Percentiles rank a stretch among this genome's conserved stretches.
These are phyloP conservation scores for Nothobranchius furzeri DNA, from an alignment of 2,113 vertebrate genomes.

Conservation along the genomic window DNA sequence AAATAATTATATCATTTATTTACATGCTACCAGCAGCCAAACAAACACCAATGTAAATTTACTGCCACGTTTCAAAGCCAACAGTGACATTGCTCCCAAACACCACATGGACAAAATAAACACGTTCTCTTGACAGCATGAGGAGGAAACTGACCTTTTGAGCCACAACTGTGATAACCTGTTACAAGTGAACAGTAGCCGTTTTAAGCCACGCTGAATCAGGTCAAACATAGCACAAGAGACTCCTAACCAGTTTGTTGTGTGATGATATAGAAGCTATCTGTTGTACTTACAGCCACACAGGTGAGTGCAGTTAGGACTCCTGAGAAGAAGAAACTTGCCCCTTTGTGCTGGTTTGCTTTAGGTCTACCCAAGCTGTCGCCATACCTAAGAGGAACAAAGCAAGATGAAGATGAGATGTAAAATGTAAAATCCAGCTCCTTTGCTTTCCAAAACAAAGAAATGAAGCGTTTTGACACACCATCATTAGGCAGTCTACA, in stretches of 20 bases:
- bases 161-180: neutral
- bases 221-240: no score
- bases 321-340: constrained; percentile 89
- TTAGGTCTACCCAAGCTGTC: constrained; percentile 66
- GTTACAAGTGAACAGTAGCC: neutral
- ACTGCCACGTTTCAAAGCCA: constrained; percentile 34
- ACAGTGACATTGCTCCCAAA: constrained; percentile 46
- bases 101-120: constrained; percentile 63
- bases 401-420: neutral
- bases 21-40: constrained; percentile 18
- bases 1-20: constrained; percentile 31
- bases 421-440: neutral
- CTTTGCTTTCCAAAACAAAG: neutral
- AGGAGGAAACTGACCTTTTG: constrained; percentile 5
- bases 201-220: no score
- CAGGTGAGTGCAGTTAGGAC: constrained; percentile 88
- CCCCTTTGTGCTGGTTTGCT: constrained; percentile 74
- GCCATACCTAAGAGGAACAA: constrained; percentile 73
- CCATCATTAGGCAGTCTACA: neutral
- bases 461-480: neutral
- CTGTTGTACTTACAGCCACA: constrained; percentile 85
- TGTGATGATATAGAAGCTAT: neutral
- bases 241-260: no score
- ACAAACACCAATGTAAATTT: constrained; percentile 10
- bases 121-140: constrained; percentile 29